These are phyloP conservation scores for Caranx ignobilis DNA, from an alignment of 2,113 vertebrate species.

Conservation along the genomic window DNA sequence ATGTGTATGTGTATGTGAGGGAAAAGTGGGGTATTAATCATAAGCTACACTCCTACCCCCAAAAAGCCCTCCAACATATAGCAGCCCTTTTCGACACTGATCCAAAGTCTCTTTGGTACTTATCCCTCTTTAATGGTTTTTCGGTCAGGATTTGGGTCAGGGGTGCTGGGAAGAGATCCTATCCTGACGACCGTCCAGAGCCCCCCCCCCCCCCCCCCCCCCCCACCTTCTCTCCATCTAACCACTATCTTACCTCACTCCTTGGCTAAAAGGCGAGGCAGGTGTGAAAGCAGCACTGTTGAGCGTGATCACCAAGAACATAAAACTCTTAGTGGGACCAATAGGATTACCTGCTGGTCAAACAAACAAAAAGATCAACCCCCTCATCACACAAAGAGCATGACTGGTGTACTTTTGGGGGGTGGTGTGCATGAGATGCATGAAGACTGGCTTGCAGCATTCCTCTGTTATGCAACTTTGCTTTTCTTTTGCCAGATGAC, in stretches of 20 bases:
- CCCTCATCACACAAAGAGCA: conserved; percentile 32
- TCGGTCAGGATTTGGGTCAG: conserved; percentile 66
- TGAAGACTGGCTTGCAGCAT: background rate
- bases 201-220: background rate
- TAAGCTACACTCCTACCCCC: conserved; percentile 44
- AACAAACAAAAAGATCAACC: conserved; percentile 78
- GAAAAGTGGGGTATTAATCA: conserved; percentile 74
- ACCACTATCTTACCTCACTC: conserved; percentile 2
- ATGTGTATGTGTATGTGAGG: conserved; percentile 42
- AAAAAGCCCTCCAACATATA: conserved; percentile 35
- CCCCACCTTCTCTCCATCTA: background rate
- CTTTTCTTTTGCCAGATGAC: too few species aligned
- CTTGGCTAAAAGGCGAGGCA: conserved; percentile 16
- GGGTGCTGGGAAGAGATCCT: conserved; percentile 39
- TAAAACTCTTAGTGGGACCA: conserved; percentile 68
- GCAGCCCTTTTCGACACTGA: conserved; percentile 64
- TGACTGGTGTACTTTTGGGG: background rate
- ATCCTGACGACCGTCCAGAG: conserved; percentile 3
- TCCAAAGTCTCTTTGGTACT: conserved; percentile 67
- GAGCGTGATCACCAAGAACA: conserved; percentile 56
- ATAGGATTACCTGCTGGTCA: conserved; percentile 75
- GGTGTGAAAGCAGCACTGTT: conserved; percentile 44
- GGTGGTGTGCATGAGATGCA: background rate
- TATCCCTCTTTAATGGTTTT: conserved; percentile 65
- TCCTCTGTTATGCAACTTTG: background rate